Conservation (phyloP, 2,888 invertebrate genomes). For the Toxonevra muliebris region DNA sequence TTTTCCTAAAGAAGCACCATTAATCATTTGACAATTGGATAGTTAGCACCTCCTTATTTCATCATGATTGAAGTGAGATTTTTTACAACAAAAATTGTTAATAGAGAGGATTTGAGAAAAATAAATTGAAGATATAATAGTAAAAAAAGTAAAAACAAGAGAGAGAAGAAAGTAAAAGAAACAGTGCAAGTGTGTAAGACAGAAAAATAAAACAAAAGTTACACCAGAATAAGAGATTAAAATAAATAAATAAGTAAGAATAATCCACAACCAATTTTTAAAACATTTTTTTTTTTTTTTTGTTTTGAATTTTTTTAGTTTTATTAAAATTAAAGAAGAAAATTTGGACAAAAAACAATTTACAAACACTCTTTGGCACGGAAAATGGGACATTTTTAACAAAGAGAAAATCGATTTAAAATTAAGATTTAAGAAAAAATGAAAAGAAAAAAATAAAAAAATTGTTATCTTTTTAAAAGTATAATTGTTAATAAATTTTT, state of each 20-base stretch:
- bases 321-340: constrained; percentile 11
- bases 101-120: too few relatives aligned
- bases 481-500: constrained; percentile 28
- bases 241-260: constrained; percentile 8
- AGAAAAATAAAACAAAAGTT: constrained; percentile 6
- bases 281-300: constrained; percentile 31
- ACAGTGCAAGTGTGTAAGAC: background rate
- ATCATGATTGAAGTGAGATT: too few relatives aligned
- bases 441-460: constrained; percentile 13
- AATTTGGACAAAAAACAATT: background rate
- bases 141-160: background rate
- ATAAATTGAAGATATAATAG: background rate
- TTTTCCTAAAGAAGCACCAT: too few relatives aligned
- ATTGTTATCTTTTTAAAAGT: constrained; percentile 21
- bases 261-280: constrained; percentile 18
- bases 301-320: constrained; percentile 13
- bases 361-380: constrained; percentile 19
- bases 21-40: too few relatives aligned
- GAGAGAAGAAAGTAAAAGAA: background rate
- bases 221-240: constrained; percentile 1
- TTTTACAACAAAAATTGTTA: too few relatives aligned
- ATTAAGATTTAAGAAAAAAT: background rate
- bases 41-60: too few relatives aligned
- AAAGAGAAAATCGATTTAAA: background rate
- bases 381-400: background rate